Evolutionary conservation across 2,888 invertebrate genomes (phyloP), one percentile per base, ranked within the genome.

Genomic region (Adelognathus sp.): DNA sequence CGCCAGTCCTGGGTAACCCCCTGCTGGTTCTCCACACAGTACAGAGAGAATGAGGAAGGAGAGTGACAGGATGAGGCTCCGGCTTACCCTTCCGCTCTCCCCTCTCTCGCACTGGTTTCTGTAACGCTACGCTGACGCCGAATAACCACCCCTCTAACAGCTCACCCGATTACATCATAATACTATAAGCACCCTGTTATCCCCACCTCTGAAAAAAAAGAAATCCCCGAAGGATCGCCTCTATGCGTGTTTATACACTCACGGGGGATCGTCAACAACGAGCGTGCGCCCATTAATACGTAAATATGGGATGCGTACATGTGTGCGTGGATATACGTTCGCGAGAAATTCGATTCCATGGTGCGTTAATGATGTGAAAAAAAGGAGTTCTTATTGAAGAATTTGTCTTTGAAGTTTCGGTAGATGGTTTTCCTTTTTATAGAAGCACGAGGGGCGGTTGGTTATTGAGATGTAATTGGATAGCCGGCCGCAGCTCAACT

Each of bases 161-260:
- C 16, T 31, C 31, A 78, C 79, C 79, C 82, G 84, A 85, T 86
- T 86, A 86, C 85, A 86, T 85, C 84, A 84, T 87, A 87, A 87
- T 86, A 76, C 74, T 66, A 86, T 84, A 87, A 87, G 86, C 86
- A 86, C 81, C 67, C 66, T 63, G 61, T 61, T 50, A 52, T 36
- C n/a, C n/a, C n/a, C n/a, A n/a, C n/a, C n/a, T n/a, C n/a, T n/a
- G n/a, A n/a, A n/a, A n/a, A n/a, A n/a, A n/a, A n/a, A n/a, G n/a
- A n/a, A n/a, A n/a, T n/a, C n/a, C 24, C 21, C 27, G 46, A 5
- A 29, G 70, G 66, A 74, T 77, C 61, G 54, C 75, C 63, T 56
- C n/a, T n/a, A 76, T 66, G 66, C 52, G 76, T 61, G 76, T 79
- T 67, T 71, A 46, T 76, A 61, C 66, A 60, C 66, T 70, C 69